Evolutionary conservation across 2,888 invertebrate genomes (phyloP), one percentile per base, ranked within the genome.

Genomic region (Amiota communis): DNA sequence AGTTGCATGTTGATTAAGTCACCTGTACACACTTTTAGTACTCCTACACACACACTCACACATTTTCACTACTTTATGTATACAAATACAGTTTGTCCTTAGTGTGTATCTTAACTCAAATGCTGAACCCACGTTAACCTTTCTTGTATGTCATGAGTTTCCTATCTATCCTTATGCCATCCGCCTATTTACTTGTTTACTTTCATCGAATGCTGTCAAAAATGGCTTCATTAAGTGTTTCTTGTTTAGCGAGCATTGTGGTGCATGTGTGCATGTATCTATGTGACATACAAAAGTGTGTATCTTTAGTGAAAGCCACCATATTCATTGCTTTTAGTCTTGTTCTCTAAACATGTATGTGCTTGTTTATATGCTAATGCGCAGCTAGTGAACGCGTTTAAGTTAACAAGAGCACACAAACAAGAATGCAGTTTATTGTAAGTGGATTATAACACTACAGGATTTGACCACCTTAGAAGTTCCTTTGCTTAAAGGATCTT

Each of bases 221-320:
- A 85, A 86, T 83, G 79, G 83, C 83, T 83, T 83, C 83, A 86
- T 83, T 83, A 83, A 83, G 85, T 86, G 85, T 82, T 83, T 85
- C 83, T 83, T 83, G 83, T 83, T 86, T 78, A 76, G 76, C 23
- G 36, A 57, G 59, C 12, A 23, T 4, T 13, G 59, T 36, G 36
- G 36, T n/a, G 57, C 23, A 13, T 57, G 46, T 17, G 17, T 11
- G n/a, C 11, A 17, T 49, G n/a, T 13, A 17, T 49, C 53, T 10
- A 4, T 11, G n/a, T 48, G 73, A 36, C 36, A 36, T 36, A n/a
- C n/a, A n/a, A n/a, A n/a, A 36, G 8, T 36, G 36, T 36, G 36
- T 36, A 36, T 36, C 36, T 36, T 36, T 36, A 36, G 6, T 36
- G 6, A 6, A 36, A 36, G 36, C 36, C 36, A 36, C 36, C 36